Evolutionary conservation across 1,140 invertebrate genomes (phyloP), one percentile per base, ranked within the genome.

Genomic region (Cylas formicarius): DNA sequence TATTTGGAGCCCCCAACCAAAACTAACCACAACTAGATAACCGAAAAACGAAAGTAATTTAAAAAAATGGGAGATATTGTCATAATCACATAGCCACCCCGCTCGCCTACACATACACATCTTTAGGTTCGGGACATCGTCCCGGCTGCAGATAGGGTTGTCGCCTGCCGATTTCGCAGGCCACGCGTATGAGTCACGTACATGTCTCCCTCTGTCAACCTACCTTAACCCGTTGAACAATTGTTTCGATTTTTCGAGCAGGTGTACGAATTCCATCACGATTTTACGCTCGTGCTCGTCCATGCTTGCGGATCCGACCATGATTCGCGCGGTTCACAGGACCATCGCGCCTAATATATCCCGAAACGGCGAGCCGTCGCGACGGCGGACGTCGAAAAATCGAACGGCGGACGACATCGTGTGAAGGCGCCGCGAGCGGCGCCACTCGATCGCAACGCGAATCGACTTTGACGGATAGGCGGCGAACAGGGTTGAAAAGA

Each of bases 191-290:
- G 8, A 19, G 3, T 21, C 8, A 13, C 16, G 16, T 6, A n/a
- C 10, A 36, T 21, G 3, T n/a, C 3, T 36, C 8, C 8, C 33
- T 5, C 16, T 1, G 10, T 21, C 2, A 14, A 45, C 63, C 66
- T 68, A 91, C 89, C 89, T 82, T 55, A 97, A 73, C 49, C 92
- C 91, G 71, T 97, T 97, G 70, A 97, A 97, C 37, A 97, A 75
- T 69, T 96, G 91, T 70, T 96, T 97, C 22, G 92, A 95, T 74
- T 97, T 96, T 66, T 97, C 94, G 29, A 97, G 75, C 57, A 96
- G 74, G 73, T 96, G 90, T 70, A 89, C 93, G 70, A 97, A 97
- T 71, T 97, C 92, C 66, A 90, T 81, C 48, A 97, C 90, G 62
- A 95, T 82, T 79, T 93, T 93, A 62, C 89, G 78, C 71, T 96